Conservation (phyloP, 2,113 vertebrate species). For the Tinamus guttatus region DNA sequence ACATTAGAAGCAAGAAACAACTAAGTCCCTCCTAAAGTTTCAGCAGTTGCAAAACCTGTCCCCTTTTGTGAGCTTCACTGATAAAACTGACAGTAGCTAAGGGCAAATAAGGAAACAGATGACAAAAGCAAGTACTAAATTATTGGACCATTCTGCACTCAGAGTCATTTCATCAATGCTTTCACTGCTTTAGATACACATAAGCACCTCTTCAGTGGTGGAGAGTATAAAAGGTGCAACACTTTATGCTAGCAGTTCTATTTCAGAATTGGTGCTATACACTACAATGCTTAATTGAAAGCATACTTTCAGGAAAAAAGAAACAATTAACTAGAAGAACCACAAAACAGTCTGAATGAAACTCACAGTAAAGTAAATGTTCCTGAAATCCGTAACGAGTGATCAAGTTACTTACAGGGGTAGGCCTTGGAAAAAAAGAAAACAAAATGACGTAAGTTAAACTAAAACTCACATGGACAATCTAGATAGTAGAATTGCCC, state of each 20-base stretch:
- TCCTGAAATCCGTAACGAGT: constrained; percentile 92
- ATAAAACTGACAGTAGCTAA: constrained; percentile 1
- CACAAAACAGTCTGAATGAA: constrained; percentile 43
- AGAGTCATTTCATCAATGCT: background rate
- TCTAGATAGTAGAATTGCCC: background rate
- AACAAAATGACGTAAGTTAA: background rate
- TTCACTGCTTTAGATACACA: background rate
- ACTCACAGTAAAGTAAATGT: constrained; percentile 96
- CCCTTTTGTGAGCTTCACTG: constrained; percentile 7
- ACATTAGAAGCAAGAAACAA: background rate
- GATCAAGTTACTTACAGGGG: constrained; percentile 89
- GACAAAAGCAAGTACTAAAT: background rate
- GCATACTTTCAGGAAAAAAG: background rate
- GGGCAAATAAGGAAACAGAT: background rate
- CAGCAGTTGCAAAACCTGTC: background rate
- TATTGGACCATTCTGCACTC: background rate
- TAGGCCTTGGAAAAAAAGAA: constrained; percentile 83
- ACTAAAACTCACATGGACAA: background rate
- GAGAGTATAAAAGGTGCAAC: background rate
- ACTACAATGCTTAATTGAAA: background rate
- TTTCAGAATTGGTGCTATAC: background rate
- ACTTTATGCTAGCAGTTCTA: background rate
- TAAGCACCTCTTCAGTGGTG: background rate
- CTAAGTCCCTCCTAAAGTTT: background rate
- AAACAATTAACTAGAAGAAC: background rate